A percentile compares a stretch with the other conserved stretches of the same genome.
These are phyloP conservation scores for Piscicola geometra DNA, from an alignment of 2,888 invertebrate species.

Conservation along the genomic window DNA sequence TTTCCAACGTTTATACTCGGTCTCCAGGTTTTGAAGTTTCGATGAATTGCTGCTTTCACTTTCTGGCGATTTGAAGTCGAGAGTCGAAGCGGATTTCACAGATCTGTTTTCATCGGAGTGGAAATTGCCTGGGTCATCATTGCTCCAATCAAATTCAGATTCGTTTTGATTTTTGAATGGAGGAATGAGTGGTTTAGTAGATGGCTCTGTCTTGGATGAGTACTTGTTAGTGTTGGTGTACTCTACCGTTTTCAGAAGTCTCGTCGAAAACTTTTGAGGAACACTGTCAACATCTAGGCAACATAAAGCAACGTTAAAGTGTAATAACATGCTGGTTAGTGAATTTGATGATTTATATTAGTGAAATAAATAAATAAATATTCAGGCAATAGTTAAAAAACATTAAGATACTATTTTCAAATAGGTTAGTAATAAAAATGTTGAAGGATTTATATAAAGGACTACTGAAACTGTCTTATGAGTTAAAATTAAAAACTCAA, in stretches of 20 bases:
- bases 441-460: background rate
- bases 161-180: slow-evolving; percentile 15
- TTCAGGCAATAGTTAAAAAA: slow-evolving; percentile 11
- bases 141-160: slow-evolving; percentile 29
- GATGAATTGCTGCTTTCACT: background rate
- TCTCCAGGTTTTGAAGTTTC: slow-evolving; percentile 4
- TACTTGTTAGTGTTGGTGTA: slow-evolving; percentile 35
- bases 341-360: background rate
- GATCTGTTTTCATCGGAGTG: background rate
- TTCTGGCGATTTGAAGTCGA: background rate
- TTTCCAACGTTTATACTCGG: slow-evolving; percentile 22
- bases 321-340: slow-evolving; percentile 17
- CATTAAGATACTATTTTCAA: background rate
- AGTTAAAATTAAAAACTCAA: background rate
- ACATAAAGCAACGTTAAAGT: background rate
- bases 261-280: slow-evolving; percentile 32
- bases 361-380: slow-evolving; percentile 5
- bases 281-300: slow-evolving; percentile 28
- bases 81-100: background rate
- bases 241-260: slow-evolving; percentile 36
- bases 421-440: slow-evolving; percentile 6
- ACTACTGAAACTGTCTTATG: too few relatives aligned
- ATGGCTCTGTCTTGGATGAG: slow-evolving; percentile 31
- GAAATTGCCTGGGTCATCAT: background rate
- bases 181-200: background rate